Conservation (phyloP, 1,140 invertebrate species). For the Heliconius himera region DNA sequence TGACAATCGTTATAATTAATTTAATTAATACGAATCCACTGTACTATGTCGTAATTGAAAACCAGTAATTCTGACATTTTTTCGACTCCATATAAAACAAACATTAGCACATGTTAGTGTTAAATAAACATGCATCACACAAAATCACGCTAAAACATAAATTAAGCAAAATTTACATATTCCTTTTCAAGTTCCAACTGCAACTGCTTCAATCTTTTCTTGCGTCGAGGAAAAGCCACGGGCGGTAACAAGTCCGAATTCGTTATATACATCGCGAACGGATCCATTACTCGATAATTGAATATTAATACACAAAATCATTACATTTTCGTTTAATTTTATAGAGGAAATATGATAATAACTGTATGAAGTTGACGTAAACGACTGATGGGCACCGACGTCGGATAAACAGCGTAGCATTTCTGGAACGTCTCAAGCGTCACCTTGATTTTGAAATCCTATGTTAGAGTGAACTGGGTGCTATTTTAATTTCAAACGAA, state of each 20-base stretch:
- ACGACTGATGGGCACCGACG: conserved; percentile 47
- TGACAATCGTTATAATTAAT: neutral
- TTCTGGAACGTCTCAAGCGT: conserved; percentile 73
- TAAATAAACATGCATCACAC: conserved; percentile 33
- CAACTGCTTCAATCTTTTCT: conserved; percentile 76
- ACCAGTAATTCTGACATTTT: neutral
- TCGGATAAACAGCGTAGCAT: conserved; percentile 61
- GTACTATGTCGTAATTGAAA: neutral
- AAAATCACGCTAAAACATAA: neutral
- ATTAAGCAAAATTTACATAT: conserved; percentile 50
- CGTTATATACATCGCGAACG: conserved; percentile 75
- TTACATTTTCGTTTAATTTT: conserved; percentile 27
- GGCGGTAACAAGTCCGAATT: conserved; percentile 71
- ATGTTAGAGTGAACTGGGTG: conserved; percentile 63
- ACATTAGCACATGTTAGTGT: conserved; percentile 29
- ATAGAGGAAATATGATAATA: conserved; percentile 42
- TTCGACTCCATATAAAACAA: neutral
- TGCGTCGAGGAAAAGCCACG: conserved; percentile 72
- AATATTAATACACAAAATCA: conserved; percentile 31
- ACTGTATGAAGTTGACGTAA: conserved; percentile 62
- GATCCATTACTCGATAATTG: conserved; percentile 58
- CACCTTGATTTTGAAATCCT: conserved; percentile 80
- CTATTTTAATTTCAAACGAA: conserved; percentile 77
- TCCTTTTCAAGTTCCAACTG: conserved; percentile 58
- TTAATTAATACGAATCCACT: neutral